These are phyloP conservation scores for Drepana arcuata DNA, from an alignment of 1,140 invertebrate species.

Conservation along the genomic window DNA sequence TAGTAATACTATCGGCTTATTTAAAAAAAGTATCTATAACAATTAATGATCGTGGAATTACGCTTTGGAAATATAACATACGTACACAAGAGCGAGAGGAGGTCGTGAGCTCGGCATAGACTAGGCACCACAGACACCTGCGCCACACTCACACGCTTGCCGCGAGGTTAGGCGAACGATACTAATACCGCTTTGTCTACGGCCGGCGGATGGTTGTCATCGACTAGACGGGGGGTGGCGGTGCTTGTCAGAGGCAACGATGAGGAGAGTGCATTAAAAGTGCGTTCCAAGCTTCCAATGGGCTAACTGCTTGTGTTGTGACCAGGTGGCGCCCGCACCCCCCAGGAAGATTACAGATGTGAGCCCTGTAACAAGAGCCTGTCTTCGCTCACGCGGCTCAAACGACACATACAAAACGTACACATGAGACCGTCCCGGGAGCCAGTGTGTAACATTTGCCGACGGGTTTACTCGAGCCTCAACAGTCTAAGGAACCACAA, in stretches of 20 bases:
- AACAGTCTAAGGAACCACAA: conserved; percentile 91
- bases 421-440: conserved; percentile 88
- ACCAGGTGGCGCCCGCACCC: conserved; percentile 70
- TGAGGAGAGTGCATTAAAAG: conserved; percentile 67
- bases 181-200: conserved; percentile 63
- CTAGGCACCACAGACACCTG: too few relatives aligned
- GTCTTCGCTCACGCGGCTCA: conserved; percentile 85
- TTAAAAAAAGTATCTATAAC: conserved; percentile 49
- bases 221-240: conserved; percentile 58
- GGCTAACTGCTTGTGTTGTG: conserved; percentile 69
- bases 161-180: conserved; percentile 41
- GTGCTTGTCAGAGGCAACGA: conserved; percentile 65
- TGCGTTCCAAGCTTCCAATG: conserved; percentile 67
- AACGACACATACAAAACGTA: conserved; percentile 90
- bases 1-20: conserved; percentile 55
- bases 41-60: conserved; percentile 61
- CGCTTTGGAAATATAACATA: too few relatives aligned
- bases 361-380: conserved; percentile 91
- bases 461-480: conserved; percentile 88
- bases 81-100: too few relatives aligned
- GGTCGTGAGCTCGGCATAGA: too few relatives aligned
- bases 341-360: conserved; percentile 86
- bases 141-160: too few relatives aligned
- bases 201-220: conserved; percentile 56
- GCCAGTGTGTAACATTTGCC: conserved; percentile 90